These are phyloP conservation scores for Rhizomys pruinosus DNA, from an alignment of 2,113 vertebrate genomes.

Conservation along the genomic window DNA sequence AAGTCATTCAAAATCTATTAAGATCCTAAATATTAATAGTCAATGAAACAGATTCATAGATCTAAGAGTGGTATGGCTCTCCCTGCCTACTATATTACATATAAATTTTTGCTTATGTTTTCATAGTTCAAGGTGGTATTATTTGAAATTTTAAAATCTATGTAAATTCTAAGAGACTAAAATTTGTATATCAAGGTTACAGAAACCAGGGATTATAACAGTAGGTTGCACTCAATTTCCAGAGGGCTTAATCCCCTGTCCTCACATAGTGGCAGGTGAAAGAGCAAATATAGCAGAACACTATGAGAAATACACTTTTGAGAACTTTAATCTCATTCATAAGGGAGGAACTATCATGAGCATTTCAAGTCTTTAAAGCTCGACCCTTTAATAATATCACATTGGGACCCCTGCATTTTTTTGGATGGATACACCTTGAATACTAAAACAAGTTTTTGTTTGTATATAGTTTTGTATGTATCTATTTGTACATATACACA, in stretches of 20 bases:
- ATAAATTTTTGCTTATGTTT: not conserved
- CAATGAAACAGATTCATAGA: not conserved
- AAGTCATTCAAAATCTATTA: not conserved
- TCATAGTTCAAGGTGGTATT: not conserved
- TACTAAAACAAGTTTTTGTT: not conserved
- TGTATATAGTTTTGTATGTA: not conserved
- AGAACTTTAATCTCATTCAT: not conserved
- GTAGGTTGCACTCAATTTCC: not conserved
- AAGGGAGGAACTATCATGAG: not conserved
- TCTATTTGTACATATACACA: not conserved
- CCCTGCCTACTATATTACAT: too few relatives aligned
- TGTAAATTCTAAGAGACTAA: not conserved
- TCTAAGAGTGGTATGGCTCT: not conserved
- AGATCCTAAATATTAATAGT: not conserved
- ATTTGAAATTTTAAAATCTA: too few relatives aligned
- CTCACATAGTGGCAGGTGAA: too few relatives aligned
- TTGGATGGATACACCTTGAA: too few relatives aligned
- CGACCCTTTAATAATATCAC: not conserved
- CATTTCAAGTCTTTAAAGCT: not conserved
- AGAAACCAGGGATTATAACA: not conserved
- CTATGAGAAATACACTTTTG: not conserved
- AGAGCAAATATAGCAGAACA: not conserved
- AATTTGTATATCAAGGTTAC: not conserved
- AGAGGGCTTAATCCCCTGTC: not conserved
- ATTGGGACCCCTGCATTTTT: not conserved